These are phyloP conservation scores for Drosophila carrolli DNA, from an alignment of 1,140 invertebrate genomes.

Conservation along the genomic window DNA sequence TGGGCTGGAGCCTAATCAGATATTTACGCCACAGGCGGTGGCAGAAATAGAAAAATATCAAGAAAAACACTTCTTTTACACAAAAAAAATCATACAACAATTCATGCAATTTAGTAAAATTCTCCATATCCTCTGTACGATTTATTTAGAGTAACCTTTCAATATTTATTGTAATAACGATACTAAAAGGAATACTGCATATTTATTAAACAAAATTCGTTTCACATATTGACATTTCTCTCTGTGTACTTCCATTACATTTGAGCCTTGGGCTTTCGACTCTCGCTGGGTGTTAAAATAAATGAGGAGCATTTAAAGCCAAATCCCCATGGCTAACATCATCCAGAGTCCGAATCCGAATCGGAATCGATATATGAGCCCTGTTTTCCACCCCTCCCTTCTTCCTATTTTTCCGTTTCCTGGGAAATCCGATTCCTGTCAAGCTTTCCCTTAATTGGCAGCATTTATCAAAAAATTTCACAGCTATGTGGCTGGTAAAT, in stretches of 20 bases:
- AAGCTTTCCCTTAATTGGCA: constrained; percentile 42
- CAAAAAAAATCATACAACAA: neutral
- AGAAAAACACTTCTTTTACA: constrained; percentile 20
- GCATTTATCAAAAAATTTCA: constrained; percentile 53
- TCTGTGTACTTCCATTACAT: constrained; percentile 21
- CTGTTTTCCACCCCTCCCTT: neutral
- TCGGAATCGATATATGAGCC: constrained; percentile 36
- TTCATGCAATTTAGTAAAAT: no score
- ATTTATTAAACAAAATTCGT: neutral
- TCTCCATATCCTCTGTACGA: no score
- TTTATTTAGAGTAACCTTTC: no score
- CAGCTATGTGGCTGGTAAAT: constrained; percentile 7
- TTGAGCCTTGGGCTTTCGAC: constrained; percentile 53
- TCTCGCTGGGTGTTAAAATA: constrained; percentile 58
- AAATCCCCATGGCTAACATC: constrained; percentile 46
- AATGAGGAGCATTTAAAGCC: constrained; percentile 57
- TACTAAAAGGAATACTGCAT: no score
- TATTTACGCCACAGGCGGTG: constrained; percentile 60
- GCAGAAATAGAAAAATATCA: constrained; percentile 43
- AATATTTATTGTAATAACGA: no score
- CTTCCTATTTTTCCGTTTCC: constrained; percentile 1
- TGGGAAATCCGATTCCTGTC: constrained; percentile 27
- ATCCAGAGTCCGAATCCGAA: constrained; percentile 32
- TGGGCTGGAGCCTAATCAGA: constrained; percentile 57
- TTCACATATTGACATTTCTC: neutral